A percentile compares a stretch with the other conserved stretches of the same genome.
Conservation (phyloP, 2,888 invertebrate genomes). For the Venusia cambrica region DNA sequence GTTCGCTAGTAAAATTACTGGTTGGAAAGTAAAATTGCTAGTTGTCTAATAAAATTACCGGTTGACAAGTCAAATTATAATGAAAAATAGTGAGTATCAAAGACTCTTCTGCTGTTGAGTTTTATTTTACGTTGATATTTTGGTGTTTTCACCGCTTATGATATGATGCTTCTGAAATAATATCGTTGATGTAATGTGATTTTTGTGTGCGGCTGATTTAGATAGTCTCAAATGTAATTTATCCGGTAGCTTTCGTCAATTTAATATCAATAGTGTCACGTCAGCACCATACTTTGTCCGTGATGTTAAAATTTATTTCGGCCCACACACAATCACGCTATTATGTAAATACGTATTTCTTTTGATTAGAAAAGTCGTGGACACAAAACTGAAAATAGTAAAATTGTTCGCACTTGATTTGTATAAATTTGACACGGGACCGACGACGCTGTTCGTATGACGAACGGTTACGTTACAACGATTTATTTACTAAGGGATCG, state of each 20-base stretch:
- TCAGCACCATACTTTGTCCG: too few relatives aligned
- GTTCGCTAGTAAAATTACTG: too few relatives aligned
- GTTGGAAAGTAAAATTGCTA: too few relatives aligned
- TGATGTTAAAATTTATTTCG: constrained; percentile 11
- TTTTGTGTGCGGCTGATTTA: constrained; percentile 27
- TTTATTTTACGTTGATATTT: constrained; percentile 53
- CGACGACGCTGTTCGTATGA: too few relatives aligned
- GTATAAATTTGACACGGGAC: neutral
- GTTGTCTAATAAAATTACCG: too few relatives aligned
- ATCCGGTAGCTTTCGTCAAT: neutral
- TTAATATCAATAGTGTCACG: too few relatives aligned
- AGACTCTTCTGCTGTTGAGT: too few relatives aligned
- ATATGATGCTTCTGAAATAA: constrained; percentile 47
- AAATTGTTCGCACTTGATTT: constrained; percentile 49
- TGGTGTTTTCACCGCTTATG: constrained; percentile 48
- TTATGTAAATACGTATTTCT: constrained; percentile 41
- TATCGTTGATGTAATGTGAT: constrained; percentile 34
- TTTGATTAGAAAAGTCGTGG: constrained; percentile 36
- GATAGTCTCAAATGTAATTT: too few relatives aligned
- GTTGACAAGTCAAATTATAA: too few relatives aligned
- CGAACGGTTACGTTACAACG: too few relatives aligned
- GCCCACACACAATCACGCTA: constrained; percentile 22
- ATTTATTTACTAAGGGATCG: too few relatives aligned
- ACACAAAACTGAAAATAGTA: constrained; percentile 61
- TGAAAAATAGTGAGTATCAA: too few relatives aligned